Percentiles rank a stretch among this genome's conserved stretches.
These are phyloP conservation scores for Nesospiza acunhae DNA, from an alignment of 2,113 vertebrate genomes.

Conservation along the genomic window DNA sequence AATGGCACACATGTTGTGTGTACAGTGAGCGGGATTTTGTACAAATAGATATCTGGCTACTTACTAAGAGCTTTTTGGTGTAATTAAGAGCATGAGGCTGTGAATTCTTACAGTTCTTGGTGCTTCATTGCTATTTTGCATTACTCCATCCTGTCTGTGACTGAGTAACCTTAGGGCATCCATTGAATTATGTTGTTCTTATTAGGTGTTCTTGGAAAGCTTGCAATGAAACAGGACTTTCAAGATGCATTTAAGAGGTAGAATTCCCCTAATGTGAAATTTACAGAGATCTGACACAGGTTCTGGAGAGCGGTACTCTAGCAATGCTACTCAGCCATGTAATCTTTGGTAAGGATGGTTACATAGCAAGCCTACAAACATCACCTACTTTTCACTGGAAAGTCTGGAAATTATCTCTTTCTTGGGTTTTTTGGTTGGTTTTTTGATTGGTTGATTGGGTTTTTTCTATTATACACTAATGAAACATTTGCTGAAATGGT, in stretches of 20 bases:
- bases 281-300: background rate
- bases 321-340: background rate
- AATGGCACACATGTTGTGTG: fast-evolving
- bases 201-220: background rate
- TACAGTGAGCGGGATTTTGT: background rate
- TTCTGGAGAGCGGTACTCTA: background rate
- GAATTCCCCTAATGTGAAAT: background rate
- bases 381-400: background rate
- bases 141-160: background rate
- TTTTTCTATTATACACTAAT: background rate
- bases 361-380: background rate
- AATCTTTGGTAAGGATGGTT: background rate
- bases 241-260: background rate
- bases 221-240: background rate
- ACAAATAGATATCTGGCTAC: background rate
- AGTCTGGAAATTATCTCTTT: background rate
- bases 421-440: fast-evolving
- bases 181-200: background rate
- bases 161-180: background rate
- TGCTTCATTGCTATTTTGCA: background rate
- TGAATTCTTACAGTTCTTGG: background rate
- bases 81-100: background rate
- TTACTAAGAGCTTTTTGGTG: background rate
- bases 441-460: fast-evolving
- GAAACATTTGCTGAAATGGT: background rate